Percentiles rank a stretch among this genome's conserved stretches.
These are phyloP conservation scores for Tragelaphus strepsiceros DNA, from an alignment of 2,113 vertebrate genomes.

Conservation along the genomic window DNA sequence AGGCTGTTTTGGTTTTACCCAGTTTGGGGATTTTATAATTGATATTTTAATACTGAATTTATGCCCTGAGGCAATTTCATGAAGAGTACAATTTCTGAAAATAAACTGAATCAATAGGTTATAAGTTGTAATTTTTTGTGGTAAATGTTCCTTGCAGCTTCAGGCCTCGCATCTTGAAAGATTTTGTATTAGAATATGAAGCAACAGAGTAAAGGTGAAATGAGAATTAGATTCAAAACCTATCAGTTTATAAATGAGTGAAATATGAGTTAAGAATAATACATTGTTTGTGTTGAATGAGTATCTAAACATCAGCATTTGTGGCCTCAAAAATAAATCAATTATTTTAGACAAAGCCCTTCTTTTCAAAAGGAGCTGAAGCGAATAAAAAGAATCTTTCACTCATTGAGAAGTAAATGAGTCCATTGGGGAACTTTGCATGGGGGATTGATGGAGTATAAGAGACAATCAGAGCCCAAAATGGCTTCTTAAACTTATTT, in stretches of 20 bases:
- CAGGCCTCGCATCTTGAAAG: neutral
- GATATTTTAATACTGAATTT: conserved; percentile 4
- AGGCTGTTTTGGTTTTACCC: neutral
- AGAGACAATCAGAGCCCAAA: conserved; percentile 56
- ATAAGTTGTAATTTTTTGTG: neutral
- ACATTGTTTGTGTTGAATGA: neutral
- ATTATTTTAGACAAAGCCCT: conserved; percentile 39
- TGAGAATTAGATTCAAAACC: neutral
- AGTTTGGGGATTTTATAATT: neutral
- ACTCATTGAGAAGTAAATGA: conserved; percentile 51
- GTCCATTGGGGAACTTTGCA: conserved; percentile 3
- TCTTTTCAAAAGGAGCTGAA: conserved; percentile 43
- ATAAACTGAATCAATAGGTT: neutral
- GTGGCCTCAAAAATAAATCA: neutral
- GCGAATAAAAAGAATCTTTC: conserved; percentile 28
- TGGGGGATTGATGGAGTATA: neutral
- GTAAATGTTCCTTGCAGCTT: neutral
- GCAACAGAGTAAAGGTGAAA: neutral
- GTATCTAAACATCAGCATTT: neutral
- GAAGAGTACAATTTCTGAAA: neutral
- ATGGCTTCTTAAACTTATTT: conserved; percentile 59
- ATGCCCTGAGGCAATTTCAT: neutral
- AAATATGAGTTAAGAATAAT: neutral
- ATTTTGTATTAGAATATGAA: neutral
- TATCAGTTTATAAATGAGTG: neutral